phyloP scores from a whole-genome alignment of 2,797 vertebrate species.

The Astyanax mexicanus region DNA sequence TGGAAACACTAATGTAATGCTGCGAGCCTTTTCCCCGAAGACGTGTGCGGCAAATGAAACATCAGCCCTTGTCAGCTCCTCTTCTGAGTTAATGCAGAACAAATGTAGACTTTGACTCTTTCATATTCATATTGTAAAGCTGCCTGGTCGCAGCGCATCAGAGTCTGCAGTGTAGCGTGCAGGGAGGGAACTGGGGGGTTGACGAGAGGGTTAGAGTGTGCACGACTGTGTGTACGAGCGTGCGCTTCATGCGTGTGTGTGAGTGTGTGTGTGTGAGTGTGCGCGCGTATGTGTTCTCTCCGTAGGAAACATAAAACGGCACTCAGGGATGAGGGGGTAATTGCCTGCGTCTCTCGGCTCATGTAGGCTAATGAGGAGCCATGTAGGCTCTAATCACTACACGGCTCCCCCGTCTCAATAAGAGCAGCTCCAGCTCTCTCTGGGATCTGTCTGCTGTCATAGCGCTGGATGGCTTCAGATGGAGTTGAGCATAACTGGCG shows the following conservation, averaged over 20 bases:
- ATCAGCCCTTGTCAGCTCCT: conserved; percentile 53
- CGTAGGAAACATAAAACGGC: conserved; percentile 87
- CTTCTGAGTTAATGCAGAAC: conserved; percentile 61
- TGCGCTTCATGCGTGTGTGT: neutral
- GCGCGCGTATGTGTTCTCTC: conserved; percentile 51
- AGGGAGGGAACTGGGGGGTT: conserved; percentile 33
- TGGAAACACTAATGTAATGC: conserved; percentile 54
- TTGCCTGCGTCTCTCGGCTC: conserved; percentile 55
- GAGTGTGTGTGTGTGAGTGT: conserved; percentile 29
- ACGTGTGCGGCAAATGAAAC: conserved; percentile 55
- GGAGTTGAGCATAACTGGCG: conserved; percentile 44
- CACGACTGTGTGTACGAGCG: conserved; percentile 5
- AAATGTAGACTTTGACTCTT: conserved; percentile 60
- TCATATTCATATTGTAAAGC: conserved; percentile 62
- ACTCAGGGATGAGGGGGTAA: conserved; percentile 79
- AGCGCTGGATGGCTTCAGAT: conserved; percentile 51
- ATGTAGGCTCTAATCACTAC: conserved; percentile 63
- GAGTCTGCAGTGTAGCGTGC: conserved; percentile 52
- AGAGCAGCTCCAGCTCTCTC: conserved; percentile 54
- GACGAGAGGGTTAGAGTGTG: conserved; percentile 30
- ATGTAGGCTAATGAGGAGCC: conserved; percentile 64
- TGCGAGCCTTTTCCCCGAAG: conserved; percentile 52
- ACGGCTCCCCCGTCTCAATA: conserved; percentile 55
- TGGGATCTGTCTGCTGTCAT: conserved; percentile 54
- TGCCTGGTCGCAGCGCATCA: conserved; percentile 58